Evolutionary conservation across 1,140 invertebrate genomes (phyloP), one percentile per base, ranked within the genome.

Genomic region (Habropoda laboriosa): DNA sequence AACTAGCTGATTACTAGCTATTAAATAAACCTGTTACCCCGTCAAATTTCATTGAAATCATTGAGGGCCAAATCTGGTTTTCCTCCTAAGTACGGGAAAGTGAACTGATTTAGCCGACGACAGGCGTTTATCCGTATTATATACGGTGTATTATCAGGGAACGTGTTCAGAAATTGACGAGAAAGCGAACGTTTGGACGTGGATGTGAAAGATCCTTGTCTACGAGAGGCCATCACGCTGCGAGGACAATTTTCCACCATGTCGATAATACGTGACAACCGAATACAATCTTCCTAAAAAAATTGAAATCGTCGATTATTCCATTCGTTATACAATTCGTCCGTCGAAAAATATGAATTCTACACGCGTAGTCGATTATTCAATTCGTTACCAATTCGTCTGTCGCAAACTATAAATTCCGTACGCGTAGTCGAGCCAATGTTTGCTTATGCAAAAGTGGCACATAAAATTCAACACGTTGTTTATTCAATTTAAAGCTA

Each of bases 161-260:
- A 21, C 38, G 51, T 57, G 68, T 57, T 57, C 16, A n/a, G 35
- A 71, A 32, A 57, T 57, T 71, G 51, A 71, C 7, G 53, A 57
- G 30, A 18, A 40, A 51, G 10, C 68, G 16, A 18, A 35, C 12
- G 30, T 32, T 57, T 16, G 55, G 35, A 64, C 61, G 38, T 38
- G 47, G 47, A 35, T 30, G 38, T 64, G 38, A 40, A 64, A 40
- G 24, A 42, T 45, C 0, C 24, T 18, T 21, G 35, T 10, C 60
- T 7, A 7, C 27, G 27, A 3, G 45, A 35, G 21, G 35, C 8
- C 21, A n/a, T n/a, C n/a, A 8, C 6, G n/a, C 0, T 4, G 7
- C 16, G 32, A 53, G n/a, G 49, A 53, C 7, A 70, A 70, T 70
- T 27, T 53, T 53, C n/a, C 32, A 70, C 21, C 49, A 27, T 27